A percentile compares a stretch with the other conserved stretches of the same genome.
These are phyloP conservation scores for Chelonia mydas DNA, from an alignment of 2,797 vertebrate genomes.

Conservation along the genomic window DNA sequence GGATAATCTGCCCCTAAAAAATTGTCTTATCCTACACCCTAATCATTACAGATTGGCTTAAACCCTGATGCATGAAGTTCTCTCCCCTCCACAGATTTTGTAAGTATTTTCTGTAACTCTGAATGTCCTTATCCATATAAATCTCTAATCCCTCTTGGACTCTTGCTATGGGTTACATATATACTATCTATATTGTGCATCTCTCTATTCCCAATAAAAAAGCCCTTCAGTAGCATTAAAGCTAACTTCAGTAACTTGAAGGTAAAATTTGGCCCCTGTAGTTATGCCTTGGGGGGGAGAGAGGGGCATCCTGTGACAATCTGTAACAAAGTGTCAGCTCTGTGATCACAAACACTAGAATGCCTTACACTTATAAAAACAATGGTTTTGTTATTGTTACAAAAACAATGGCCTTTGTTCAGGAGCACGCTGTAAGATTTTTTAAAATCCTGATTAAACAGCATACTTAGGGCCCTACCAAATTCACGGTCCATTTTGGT, in stretches of 20 bases:
- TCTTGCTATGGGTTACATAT: background rate
- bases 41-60: background rate
- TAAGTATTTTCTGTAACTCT: background rate
- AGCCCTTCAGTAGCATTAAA: background rate
- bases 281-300: background rate
- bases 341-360: background rate
- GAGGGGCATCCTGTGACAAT: background rate
- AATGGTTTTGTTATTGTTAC: background rate
- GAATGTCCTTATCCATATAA: background rate
- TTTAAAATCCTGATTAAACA: background rate
- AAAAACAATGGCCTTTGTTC: background rate
- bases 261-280: background rate
- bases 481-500: too few relatives aligned
- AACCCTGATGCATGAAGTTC: background rate
- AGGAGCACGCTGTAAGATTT: background rate
- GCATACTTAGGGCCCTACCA: background rate
- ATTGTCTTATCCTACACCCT: background rate
- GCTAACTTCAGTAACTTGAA: background rate
- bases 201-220: background rate
- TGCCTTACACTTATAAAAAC: background rate
- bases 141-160: background rate
- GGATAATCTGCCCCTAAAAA: background rate
- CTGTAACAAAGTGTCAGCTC: background rate
- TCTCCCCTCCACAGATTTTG: background rate
- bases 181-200: background rate